Evolutionary conservation across 1,140 invertebrate species (phyloP), one percentile per base, ranked within the genome.

Genomic region (Pteromalus puparum): DNA sequence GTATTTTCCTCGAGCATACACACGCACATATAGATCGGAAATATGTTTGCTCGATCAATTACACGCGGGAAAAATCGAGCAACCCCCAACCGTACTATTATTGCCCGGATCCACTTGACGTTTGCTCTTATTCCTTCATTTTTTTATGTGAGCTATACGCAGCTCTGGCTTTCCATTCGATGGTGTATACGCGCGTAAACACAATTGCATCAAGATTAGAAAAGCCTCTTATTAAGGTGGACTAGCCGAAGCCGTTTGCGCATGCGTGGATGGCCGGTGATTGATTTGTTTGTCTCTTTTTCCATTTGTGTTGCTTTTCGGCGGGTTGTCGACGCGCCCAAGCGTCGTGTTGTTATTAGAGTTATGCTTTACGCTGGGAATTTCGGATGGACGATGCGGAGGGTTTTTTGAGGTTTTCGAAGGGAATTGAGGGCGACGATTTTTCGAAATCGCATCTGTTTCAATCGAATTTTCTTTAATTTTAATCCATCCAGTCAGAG

Each of bases 21-120:
- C n/a, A n/a, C n/a, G n/a, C 26, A 28, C 13, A 73, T 73, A 15
- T 21, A 73, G 30, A 13, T 18, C 70, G 30, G 18, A 38, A 73
- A 24, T 73, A 73, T 73, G 72, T 73, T 73, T 73, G 72, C 21
- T 18, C 34, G 21, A 73, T 73, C 34, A 73, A 73, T 73, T 73
- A 73, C 72, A 13, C 30, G 4, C 34, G 72, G 70, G 30, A 73
- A 73, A 73, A 73, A 30, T 38, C 70, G 28, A 73, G 30, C 70
- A 5, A 18, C 13, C 48, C 48, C 48, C 15, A 4, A 12, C 1
- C n/a, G n/a, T 4, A 53, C 53, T 21, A n/a, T 61, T 61, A 61
- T 61, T n/a, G 21, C 6, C 53, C 18, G 10, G 30, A 21, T 34
- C 72, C 13, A 42, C 34, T 73, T 21, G 72, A 38, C 53, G 21